Evolutionary conservation across 2,113 vertebrate genomes (phyloP).

Genomic region (Sigmodon hispidus): DNA sequence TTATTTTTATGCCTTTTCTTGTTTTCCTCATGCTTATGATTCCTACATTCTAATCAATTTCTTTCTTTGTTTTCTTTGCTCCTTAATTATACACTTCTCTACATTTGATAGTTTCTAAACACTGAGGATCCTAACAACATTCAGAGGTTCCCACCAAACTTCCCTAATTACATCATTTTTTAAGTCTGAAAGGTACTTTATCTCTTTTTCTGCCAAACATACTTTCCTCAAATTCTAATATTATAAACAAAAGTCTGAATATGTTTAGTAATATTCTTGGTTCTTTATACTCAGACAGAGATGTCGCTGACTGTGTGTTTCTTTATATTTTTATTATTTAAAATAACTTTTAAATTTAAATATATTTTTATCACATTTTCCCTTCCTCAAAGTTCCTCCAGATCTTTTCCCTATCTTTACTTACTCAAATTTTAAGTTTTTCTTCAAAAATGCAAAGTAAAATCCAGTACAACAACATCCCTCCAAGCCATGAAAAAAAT

Average conservation of each 20-base stretch:
- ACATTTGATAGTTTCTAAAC: background rate
- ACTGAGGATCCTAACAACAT: background rate
- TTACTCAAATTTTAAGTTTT: background rate
- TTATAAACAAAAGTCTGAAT: background rate
- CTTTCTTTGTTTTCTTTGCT: background rate
- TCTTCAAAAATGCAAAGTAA: background rate
- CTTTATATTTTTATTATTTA: background rate
- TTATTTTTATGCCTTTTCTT: background rate
- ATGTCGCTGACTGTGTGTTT: background rate
- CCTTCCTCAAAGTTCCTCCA: background rate
- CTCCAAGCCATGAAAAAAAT: background rate
- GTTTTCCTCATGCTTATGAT: background rate
- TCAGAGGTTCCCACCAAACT: background rate
- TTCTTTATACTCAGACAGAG: background rate
- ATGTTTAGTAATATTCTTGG: background rate
- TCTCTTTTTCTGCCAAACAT: background rate
- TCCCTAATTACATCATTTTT: background rate
- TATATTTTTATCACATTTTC: background rate
- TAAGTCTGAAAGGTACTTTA: background rate
- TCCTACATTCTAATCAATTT: background rate
- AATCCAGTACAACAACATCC: background rate
- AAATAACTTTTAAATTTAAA: background rate
- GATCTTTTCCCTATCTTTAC: background rate
- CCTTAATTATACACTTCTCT: background rate
- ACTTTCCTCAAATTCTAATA: background rate